These are phyloP conservation scores for Tiphia femorata DNA, from an alignment of 2,888 invertebrate genomes.

Conservation along the genomic window DNA sequence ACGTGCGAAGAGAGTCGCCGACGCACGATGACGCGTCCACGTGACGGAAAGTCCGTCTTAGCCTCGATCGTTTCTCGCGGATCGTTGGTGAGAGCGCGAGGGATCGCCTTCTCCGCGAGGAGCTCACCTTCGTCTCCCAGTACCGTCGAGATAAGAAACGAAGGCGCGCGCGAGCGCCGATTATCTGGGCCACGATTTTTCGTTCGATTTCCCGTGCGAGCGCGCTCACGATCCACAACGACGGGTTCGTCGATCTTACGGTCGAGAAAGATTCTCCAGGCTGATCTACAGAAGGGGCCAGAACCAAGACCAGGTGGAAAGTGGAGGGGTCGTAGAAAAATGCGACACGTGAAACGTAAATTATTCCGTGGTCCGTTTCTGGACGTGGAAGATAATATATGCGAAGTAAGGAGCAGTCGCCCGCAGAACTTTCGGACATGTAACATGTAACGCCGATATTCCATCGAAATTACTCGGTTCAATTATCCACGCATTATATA, in stretches of 20 bases:
- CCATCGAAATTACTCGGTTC: too few species aligned
- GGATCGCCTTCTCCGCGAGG: background rate
- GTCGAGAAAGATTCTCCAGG: too few species aligned
- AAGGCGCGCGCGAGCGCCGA: slow-evolving; percentile 22
- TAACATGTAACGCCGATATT: too few species aligned
- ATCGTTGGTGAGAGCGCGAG: background rate
- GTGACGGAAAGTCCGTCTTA: slow-evolving; percentile 41
- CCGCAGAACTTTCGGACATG: too few species aligned
- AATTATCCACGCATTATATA: too few species aligned
- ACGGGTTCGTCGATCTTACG: too few species aligned
- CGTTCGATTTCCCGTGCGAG: slow-evolving; percentile 1
- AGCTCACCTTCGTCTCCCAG: slow-evolving; percentile 7
- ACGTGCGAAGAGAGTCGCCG: too few species aligned
- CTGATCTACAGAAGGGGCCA: too few species aligned
- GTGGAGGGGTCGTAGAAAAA: too few species aligned
- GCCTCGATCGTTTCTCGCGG: slow-evolving; percentile 29
- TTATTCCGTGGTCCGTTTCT: too few species aligned
- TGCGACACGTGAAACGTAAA: background rate
- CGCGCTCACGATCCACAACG: too few species aligned
- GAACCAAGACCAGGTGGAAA: background rate
- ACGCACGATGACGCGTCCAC: slow-evolving; percentile 21
- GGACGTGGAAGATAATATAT: slow-evolving; percentile 32
- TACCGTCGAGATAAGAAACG: slow-evolving; percentile 34
- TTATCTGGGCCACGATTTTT: slow-evolving; percentile 6
- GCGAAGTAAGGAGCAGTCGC: too few species aligned